phyloP scores from a whole-genome alignment of 2,113 vertebrate genomes.

The Crotalus horridus region DNA sequence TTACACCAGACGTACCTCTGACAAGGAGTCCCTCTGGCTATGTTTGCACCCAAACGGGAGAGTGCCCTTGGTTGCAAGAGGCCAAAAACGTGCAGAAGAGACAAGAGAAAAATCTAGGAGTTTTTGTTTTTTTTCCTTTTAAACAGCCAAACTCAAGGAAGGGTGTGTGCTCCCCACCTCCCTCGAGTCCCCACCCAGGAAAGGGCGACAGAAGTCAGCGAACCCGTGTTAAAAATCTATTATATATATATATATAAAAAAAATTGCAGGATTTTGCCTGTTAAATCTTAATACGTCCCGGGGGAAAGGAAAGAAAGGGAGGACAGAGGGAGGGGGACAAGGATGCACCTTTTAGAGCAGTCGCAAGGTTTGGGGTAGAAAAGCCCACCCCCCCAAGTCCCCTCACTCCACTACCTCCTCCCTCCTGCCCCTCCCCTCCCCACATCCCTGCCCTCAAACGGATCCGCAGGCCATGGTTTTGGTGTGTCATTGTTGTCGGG shows the following conservation, averaged over 20 bases:
- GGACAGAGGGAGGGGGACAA: not conserved
- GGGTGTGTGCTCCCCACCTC: not conserved
- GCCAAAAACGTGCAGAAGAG: not conserved
- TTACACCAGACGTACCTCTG: not conserved
- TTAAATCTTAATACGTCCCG: constrained; percentile 4
- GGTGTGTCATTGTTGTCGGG: no score
- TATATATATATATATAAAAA: constrained; percentile 50
- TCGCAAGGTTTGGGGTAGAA: not conserved
- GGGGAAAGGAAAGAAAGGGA: no score
- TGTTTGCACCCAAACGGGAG: not conserved
- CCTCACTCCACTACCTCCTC: not conserved
- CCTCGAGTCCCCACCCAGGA: not conserved
- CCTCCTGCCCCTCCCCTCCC: not conserved
- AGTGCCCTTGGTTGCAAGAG: not conserved
- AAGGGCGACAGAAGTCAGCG: constrained; percentile 27
- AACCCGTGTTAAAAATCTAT: constrained; percentile 70
- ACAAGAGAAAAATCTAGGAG: not conserved
- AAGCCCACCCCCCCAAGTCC: not conserved
- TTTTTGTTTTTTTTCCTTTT: not conserved
- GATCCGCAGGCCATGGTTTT: not conserved
- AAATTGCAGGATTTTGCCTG: constrained; percentile 52
- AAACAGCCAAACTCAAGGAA: not conserved
- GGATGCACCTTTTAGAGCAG: not conserved
- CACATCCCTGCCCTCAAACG: not conserved
- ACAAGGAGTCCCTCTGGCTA: not conserved